phyloP scores from a whole-genome alignment of 2,113 vertebrate species.

The Oriolus oriolus region DNA sequence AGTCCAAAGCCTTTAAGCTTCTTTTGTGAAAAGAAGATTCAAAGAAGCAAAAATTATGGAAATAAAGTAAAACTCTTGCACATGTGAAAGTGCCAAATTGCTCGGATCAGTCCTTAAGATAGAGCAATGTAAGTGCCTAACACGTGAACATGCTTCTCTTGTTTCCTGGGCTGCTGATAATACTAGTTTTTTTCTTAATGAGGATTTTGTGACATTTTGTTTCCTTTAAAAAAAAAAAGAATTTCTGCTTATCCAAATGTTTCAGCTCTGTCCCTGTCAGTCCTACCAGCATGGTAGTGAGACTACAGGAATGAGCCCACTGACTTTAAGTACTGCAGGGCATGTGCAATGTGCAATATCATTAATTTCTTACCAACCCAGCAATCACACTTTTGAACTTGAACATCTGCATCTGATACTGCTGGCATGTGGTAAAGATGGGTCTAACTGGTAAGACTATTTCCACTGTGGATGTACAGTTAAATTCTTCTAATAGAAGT shows the following conservation, averaged over 20 bases:
- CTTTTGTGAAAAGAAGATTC: background rate
- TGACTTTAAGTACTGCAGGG: background rate
- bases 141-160: background rate
- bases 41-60: background rate
- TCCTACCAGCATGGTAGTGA: background rate
- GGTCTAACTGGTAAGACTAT: background rate
- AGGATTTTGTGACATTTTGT: background rate
- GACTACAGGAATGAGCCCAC: background rate
- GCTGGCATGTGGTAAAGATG: background rate
- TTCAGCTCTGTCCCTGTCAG: background rate
- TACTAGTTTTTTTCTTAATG: background rate
- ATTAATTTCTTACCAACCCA: background rate
- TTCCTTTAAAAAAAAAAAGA: background rate
- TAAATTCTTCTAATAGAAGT: background rate
- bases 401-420: background rate
- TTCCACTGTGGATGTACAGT: background rate
- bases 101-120: background rate
- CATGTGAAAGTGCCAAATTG: background rate
- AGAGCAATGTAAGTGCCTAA: background rate
- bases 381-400: background rate
- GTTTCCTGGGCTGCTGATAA: background rate
- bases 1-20: background rate
- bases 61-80: background rate
- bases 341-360: no score
- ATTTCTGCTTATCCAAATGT: background rate